Base-by-base conservation (phyloP, 1,140 invertebrate genomes). In the Piezodorus guildinii region DNA sequence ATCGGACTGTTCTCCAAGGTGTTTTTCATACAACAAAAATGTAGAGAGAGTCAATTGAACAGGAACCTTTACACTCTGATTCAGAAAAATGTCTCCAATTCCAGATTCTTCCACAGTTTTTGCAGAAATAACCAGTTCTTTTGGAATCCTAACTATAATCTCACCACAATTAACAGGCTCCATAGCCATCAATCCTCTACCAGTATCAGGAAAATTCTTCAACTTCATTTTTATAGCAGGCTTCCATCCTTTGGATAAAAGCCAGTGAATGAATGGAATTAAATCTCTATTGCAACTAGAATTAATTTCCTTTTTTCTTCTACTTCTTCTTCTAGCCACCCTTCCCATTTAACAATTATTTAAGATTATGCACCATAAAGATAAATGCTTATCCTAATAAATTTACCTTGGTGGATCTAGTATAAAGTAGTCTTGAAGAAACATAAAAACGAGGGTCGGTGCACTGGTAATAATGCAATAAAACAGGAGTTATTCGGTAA, bases 161-260 rank as follows among this genome's bases (percentile, higher is more conserved):
- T 77, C 72, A 15, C 74, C 75, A 54, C 68, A 27, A 9, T 52
- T 34, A 12, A 80, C 70, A n/a, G 51, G 30, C 59, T 69, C 67
- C 62, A 70, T 70, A 17, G 77, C 71, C 71, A 75, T 74, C 16
- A 80, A 63, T 17, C 78, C 78, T 65, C 78, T 68, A n/a, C 78
- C 78, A 58, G 75, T 77, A 5, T 69, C 70, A 68, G 67, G 21
- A 69, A 72, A 73, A 30, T 52, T 23, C 12, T 66, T 62, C 0
- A 68, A 66, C 2, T 56, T 23, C 10, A 71, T 46, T 30, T 66
- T 66, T 45, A 68, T 67, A 19, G 65, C 66, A 14, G 67, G 62
- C 25, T 62, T 66, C 72, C 72, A 73, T 43, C 68, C 67, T 27
- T 70, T 65, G 5, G 21, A 21, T 45, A 59, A 65, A 62, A 73